A percentile compares a stretch with the other conserved stretches of the same genome.
These are phyloP conservation scores for Portunus trituberculatus DNA, from an alignment of 1,140 invertebrate species.

Conservation along the genomic window DNA sequence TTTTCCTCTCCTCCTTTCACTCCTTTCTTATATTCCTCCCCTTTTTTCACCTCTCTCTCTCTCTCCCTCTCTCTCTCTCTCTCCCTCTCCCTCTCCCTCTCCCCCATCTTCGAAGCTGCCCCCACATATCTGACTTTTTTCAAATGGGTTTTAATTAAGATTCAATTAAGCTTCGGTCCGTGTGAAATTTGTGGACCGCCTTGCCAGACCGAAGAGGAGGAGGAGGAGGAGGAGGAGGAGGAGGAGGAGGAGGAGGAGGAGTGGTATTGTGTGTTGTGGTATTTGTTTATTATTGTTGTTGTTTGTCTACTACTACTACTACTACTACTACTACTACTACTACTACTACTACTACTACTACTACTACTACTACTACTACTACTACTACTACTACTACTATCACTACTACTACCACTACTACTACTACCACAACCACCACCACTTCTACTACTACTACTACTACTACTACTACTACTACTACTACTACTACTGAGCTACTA, in stretches of 20 bases:
- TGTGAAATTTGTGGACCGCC: conserved; percentile 72
- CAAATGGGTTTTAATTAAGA: conserved; percentile 74
- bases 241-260: background rate
- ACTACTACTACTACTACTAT: no score
- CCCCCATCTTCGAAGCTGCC: background rate
- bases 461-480: no score
- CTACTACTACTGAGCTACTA: no score
- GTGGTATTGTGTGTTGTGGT: no score
- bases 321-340: no score
- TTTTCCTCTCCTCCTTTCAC: background rate
- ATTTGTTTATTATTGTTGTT: no score
- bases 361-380: no score
- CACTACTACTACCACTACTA: no score
- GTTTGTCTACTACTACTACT: no score
- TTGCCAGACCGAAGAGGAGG: background rate
- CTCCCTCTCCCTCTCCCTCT: background rate
- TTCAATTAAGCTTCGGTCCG: conserved; percentile 74
- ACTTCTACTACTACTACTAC: no score
- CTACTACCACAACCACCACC: no score
- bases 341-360: no score
- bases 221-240: conserved; percentile 8
- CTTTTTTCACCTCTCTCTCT: background rate
- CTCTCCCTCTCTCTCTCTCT: background rate
- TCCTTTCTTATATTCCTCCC: background rate
- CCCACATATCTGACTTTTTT: conserved; percentile 74